Base-by-base conservation (phyloP, 2,797 vertebrate genomes). In the Lepus oiostolus region DNA sequence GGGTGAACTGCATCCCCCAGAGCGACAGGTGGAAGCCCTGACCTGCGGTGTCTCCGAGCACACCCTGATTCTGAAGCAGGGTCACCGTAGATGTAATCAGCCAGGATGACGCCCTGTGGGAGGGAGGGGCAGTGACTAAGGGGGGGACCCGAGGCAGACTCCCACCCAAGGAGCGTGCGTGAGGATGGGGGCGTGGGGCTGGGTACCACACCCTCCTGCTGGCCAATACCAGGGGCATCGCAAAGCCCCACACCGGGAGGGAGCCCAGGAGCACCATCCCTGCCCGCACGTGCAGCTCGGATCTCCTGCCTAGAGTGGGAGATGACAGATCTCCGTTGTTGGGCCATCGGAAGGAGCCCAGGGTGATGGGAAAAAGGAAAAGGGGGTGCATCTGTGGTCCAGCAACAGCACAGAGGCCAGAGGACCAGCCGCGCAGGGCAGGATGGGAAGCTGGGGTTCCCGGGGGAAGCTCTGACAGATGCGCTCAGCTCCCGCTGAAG, bases 401-500 rank as follows among this genome's bases (percentile, higher is more conserved):
- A 1, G 62, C 4, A 35, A 32, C n/a, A 17, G 26, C 52, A 16
- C 8, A 24, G 54, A n/a, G 24, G 16, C 3, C 8, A 7, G 0
- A 17, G 6, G 52, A 2, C 6, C 13, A 16, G 63, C 0, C 47
- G 16, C 35, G 12, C n/a, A 85, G n/a, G 54, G n/a, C 19, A 0
- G 0, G 0, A 14, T 3, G 13, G 2, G 22, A 58, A 47, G 38
- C 0, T 35, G 28, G 47, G 8, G 38, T n/a, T 9, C 32, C 24
- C 11, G 4, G 50, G 2, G 71, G 58, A 35, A 84, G 86, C 35
- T 47, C 26, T 0, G 1, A 28, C 10, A 7, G 30, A 42, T 2
- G 16, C 4, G 26, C 52, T 52, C 17, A 0, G 32, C 5, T 86
- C 24, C 75, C 86, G 89, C 19, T 32, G 58, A 67, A 83, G 93